These are phyloP conservation scores for Rhyzopertha dominica DNA, from an alignment of 1,140 invertebrate genomes.

Conservation along the genomic window DNA sequence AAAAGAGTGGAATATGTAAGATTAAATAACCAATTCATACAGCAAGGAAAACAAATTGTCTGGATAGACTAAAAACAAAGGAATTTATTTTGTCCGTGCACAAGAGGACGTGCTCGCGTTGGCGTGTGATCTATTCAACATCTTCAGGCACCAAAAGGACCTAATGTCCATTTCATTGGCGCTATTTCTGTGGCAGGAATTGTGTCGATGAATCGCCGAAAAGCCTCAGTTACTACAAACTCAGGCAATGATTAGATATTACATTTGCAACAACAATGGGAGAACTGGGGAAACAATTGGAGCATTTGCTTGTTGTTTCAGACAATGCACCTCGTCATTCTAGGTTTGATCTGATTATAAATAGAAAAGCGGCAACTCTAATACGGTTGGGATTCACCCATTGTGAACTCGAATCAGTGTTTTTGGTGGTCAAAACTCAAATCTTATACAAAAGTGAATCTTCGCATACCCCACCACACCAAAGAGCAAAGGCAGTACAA, in stretches of 20 bases:
- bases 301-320: too few species aligned
- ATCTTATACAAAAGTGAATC: constrained; percentile 4
- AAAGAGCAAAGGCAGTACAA: constrained; percentile 1
- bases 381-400: constrained; percentile 8
- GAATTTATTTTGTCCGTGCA: too few species aligned
- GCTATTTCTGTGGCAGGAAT: constrained; percentile 9
- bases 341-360: too few species aligned
- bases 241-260: constrained; percentile 4
- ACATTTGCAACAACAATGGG: constrained; percentile 6
- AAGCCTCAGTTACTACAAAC: not conserved
- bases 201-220: not conserved
- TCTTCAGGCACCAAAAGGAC: too few species aligned
- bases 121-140: too few species aligned
- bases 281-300: constrained; percentile 6
- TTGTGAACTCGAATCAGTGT: constrained; percentile 5
- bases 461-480: constrained; percentile 1
- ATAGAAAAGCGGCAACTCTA: constrained; percentile 4
- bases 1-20: constrained; percentile 5
- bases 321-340: too few species aligned
- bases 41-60: constrained; percentile 11
- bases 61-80: constrained; percentile 9
- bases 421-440: constrained; percentile 14
- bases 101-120: constrained; percentile 7
- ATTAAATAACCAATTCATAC: constrained; percentile 3
- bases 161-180: constrained; percentile 11